Evolutionary conservation across 2,888 invertebrate species (phyloP).

Genomic region (Sinodicranocentrus sp.): DNA sequence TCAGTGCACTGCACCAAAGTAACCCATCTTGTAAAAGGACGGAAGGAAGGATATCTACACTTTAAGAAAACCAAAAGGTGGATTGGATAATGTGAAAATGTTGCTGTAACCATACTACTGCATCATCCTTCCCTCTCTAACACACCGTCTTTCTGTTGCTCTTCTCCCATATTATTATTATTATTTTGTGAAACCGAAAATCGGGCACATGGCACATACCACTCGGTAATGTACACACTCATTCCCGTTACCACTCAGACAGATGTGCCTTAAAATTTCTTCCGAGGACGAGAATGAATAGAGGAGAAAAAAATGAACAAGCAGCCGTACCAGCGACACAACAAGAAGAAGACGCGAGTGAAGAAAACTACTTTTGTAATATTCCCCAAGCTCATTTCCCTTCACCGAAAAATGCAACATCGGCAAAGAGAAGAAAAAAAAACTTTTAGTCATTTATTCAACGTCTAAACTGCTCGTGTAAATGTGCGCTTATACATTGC

Average conservation of each 20-base stretch:
- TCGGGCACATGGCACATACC: conserved; percentile 65
- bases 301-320: conserved; percentile 32
- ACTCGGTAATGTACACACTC: conserved; percentile 63
- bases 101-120: conserved; percentile 28
- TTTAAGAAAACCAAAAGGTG: conserved; percentile 13
- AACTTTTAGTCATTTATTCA: conserved; percentile 12
- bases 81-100: background rate
- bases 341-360: conserved; percentile 16
- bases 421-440: background rate
- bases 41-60: conserved; percentile 5
- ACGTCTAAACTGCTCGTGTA: background rate
- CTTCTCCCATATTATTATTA: background rate
- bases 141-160: background rate
- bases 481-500: background rate
- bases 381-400: conserved; percentile 55
- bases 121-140: too few species aligned
- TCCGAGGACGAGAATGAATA: conserved; percentile 38
- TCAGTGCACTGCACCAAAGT: background rate
- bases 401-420: conserved; percentile 45
- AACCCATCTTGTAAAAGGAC: background rate
- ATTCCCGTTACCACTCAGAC: conserved; percentile 64
- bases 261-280: conserved; percentile 67
- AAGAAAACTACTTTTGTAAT: conserved; percentile 57
- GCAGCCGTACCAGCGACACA: conserved; percentile 14
- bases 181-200: conserved; percentile 45